A percentile compares a stretch with the other conserved stretches of the same genome.
Evolutionary conservation across 1,140 invertebrate genomes (phyloP).

Genomic region (Tyrophagus putrescentiae): DNA sequence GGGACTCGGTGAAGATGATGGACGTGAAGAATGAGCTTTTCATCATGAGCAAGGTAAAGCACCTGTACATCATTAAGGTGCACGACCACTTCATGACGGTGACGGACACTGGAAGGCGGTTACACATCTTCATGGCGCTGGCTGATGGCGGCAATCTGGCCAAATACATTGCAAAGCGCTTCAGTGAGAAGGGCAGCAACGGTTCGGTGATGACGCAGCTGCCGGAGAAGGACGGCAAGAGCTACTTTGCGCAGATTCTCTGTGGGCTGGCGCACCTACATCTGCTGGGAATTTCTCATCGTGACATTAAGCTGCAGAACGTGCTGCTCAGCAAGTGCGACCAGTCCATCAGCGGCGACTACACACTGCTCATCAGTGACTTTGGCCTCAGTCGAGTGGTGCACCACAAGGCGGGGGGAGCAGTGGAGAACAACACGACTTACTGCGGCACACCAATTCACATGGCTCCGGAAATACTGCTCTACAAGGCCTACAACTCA

Average conservation of each 20-base stretch:
- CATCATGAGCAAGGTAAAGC: slow-evolving; percentile 13
- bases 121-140: slow-evolving; percentile 21
- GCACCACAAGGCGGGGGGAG: not conserved
- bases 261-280: slow-evolving; percentile 6
- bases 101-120: not conserved
- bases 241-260: slow-evolving; percentile 6
- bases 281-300: slow-evolving; percentile 19
- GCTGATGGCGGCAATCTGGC: slow-evolving; percentile 12
- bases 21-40: slow-evolving; percentile 16
- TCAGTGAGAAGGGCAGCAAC: no score
- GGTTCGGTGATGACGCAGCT: no score
- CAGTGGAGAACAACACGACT: not conserved
- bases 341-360: not conserved
- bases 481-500: slow-evolving; percentile 18
- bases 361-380: not conserved
- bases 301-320: slow-evolving; percentile 24
- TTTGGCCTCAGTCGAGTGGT: slow-evolving; percentile 20
- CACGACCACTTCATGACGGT: slow-evolving; percentile 13
- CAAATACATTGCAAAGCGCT: not conserved
- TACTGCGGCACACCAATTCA: slow-evolving; percentile 24
- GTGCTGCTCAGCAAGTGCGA: slow-evolving; percentile 19
- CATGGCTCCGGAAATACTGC: slow-evolving; percentile 30
- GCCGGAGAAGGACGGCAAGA: not conserved
- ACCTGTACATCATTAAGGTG: slow-evolving; percentile 17
- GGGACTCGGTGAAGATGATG: not conserved